Percentiles rank a stretch among this genome's conserved stretches.
These are phyloP conservation scores for Suricata suricatta DNA, from an alignment of 2,113 vertebrate genomes.

Conservation along the genomic window DNA sequence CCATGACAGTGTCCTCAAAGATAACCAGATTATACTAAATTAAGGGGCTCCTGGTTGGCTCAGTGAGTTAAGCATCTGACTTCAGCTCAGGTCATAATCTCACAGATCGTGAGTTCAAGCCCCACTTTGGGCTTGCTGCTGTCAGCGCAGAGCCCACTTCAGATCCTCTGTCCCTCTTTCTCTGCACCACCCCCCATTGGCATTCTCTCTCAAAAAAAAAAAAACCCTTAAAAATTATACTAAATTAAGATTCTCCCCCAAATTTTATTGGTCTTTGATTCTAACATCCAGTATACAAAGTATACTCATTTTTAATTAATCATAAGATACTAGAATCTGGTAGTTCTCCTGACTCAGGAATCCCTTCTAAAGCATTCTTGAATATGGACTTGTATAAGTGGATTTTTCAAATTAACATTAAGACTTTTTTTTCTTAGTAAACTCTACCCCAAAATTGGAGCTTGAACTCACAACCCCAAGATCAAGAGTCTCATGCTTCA, in stretches of 20 bases:
- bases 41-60: neutral
- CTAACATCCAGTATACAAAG: neutral
- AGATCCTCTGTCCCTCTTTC: too few species aligned
- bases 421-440: neutral
- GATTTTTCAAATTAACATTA: neutral
- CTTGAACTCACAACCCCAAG: neutral
- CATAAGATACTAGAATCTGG: neutral
- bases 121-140: too few species aligned
- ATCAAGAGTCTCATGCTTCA: neutral
- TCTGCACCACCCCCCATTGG: too few species aligned
- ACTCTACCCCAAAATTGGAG: neutral
- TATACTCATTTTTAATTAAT: slow-evolving; percentile 21
- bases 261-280: slow-evolving; percentile 9
- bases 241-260: neutral
- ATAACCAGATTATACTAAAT: neutral
- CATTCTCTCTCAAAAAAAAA: too few species aligned
- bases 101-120: too few species aligned
- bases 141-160: too few species aligned
- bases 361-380: neutral
- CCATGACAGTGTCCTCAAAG: neutral
- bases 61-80: too few species aligned
- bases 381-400: neutral
- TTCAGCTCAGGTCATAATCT: too few species aligned
- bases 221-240: neutral
- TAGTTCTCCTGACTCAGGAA: neutral